These are phyloP conservation scores for Pachycephus smyrnensis DNA, from an alignment of 2,888 invertebrate genomes.

Conservation along the genomic window DNA sequence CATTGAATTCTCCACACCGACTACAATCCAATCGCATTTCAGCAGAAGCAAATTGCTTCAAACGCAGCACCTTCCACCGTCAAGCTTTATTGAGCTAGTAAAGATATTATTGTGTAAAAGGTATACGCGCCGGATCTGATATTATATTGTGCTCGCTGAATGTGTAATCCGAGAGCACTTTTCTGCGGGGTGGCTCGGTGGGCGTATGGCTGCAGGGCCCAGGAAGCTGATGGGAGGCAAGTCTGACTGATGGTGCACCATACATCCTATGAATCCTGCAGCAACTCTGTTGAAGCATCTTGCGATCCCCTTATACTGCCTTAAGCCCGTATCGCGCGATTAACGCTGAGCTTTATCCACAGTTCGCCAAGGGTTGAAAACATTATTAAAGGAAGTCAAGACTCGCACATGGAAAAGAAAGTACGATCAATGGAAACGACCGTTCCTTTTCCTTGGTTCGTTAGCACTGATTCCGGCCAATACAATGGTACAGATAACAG, in stretches of 20 bases:
- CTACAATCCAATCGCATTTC: not conserved
- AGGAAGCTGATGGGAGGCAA: constrained; percentile 27
- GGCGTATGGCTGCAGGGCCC: constrained; percentile 33
- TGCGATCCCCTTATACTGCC: not conserved
- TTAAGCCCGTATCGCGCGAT: not conserved
- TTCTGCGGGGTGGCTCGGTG: constrained; percentile 26
- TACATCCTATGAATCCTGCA: constrained; percentile 13
- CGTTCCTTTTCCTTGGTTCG: not conserved
- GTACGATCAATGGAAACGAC: not conserved
- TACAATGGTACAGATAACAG: not conserved
- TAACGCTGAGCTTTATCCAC: not conserved
- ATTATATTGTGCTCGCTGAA: constrained; percentile 38
- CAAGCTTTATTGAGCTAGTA: constrained; percentile 1
- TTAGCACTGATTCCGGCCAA: not conserved
- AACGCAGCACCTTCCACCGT: not conserved
- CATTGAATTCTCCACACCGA: not conserved
- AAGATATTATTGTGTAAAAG: constrained; percentile 2
- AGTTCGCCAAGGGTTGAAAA: not conserved
- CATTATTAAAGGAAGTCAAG: not conserved
- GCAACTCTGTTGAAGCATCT: constrained; percentile 6
- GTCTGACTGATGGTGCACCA: constrained; percentile 22
- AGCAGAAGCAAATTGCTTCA: not conserved
- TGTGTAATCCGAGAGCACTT: constrained; percentile 35
- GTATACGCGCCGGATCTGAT: constrained; percentile 7
- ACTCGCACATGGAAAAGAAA: not conserved